Conservation (phyloP, 2,113 vertebrate genomes). For the Neolamprologus toae region DNA sequence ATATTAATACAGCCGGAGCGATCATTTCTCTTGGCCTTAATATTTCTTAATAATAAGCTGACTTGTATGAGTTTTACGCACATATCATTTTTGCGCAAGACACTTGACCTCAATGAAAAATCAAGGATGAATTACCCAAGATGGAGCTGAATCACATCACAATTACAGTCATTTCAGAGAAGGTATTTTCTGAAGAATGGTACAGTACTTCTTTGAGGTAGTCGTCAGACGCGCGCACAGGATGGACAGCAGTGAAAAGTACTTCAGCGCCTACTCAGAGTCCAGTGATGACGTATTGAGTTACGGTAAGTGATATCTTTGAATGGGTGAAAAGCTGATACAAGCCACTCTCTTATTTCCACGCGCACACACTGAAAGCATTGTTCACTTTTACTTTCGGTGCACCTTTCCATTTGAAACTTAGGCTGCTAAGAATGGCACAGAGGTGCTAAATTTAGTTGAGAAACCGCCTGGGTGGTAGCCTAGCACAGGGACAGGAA, state of each 20-base stretch:
- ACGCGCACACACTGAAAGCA: constrained; percentile 21
- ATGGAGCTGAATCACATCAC: not conserved
- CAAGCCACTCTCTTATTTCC: constrained; percentile 27
- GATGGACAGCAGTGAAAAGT: constrained; percentile 29
- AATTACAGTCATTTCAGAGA: not conserved
- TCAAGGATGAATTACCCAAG: not conserved
- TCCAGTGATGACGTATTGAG: constrained; percentile 35
- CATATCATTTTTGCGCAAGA: not conserved
- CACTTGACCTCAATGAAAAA: constrained; percentile 23
- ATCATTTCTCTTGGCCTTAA: constrained; percentile 42
- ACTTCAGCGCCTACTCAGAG: constrained; percentile 18
- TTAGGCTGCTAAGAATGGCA: not conserved
- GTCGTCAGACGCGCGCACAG: not conserved
- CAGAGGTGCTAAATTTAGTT: constrained; percentile 54
- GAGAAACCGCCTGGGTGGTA: not conserved
- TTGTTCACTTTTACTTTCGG: constrained; percentile 56
- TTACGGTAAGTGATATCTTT: constrained; percentile 63
- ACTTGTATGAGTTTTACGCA: constrained; percentile 7
- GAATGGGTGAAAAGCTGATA: constrained; percentile 49
- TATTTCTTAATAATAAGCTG: constrained; percentile 49
- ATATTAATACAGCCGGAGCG: constrained; percentile 61
- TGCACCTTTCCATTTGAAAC: constrained; percentile 43
- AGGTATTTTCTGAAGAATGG: not conserved
- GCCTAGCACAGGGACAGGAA: not conserved
- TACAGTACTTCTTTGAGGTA: not conserved